phyloP scores from a whole-genome alignment of 2,113 vertebrate species.

The Podiceps cristatus region DNA sequence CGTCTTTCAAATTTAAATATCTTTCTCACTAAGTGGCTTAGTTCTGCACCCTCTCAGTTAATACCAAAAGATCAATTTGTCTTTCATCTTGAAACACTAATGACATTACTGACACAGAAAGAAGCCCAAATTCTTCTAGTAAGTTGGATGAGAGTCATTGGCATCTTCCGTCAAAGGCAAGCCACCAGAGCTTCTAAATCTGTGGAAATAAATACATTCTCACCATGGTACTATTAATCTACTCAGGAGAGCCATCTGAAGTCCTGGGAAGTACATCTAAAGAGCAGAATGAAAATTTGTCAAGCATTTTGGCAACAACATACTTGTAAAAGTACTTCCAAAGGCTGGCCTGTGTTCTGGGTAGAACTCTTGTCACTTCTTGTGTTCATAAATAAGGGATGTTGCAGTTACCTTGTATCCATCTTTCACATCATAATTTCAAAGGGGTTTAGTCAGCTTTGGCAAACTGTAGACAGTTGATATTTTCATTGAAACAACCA shows the following conservation, averaged over 20 bases:
- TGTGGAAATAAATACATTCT: conserved; percentile 79
- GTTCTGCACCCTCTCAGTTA: conserved; percentile 44
- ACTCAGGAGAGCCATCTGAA: conserved; percentile 44
- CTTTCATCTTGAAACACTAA: conserved; percentile 71
- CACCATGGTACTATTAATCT: conserved; percentile 77
- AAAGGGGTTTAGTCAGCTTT: neutral
- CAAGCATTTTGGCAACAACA: neutral
- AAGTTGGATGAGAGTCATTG: conserved; percentile 74
- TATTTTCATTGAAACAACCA: neutral
- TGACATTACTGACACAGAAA: conserved; percentile 73
- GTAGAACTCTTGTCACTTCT: neutral
- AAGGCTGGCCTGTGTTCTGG: neutral
- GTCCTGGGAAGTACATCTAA: conserved; percentile 18
- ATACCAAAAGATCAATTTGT: conserved; percentile 63
- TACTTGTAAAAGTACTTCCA: neutral
- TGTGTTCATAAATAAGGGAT: neutral
- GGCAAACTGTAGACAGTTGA: neutral
- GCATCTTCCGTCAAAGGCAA: conserved; percentile 75
- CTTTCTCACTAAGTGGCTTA: conserved; percentile 59
- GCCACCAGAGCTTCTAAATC: conserved; percentile 69
- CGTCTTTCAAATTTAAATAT: conserved; percentile 66
- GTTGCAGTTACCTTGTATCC: neutral
- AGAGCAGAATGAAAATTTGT: conserved; percentile 30
- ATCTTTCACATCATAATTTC: neutral
- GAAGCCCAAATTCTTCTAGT: conserved; percentile 72